Evolutionary conservation across 1,140 invertebrate species (phyloP), one percentile per base, ranked within the genome.

Genomic region (Orussus abietinus): DNA sequence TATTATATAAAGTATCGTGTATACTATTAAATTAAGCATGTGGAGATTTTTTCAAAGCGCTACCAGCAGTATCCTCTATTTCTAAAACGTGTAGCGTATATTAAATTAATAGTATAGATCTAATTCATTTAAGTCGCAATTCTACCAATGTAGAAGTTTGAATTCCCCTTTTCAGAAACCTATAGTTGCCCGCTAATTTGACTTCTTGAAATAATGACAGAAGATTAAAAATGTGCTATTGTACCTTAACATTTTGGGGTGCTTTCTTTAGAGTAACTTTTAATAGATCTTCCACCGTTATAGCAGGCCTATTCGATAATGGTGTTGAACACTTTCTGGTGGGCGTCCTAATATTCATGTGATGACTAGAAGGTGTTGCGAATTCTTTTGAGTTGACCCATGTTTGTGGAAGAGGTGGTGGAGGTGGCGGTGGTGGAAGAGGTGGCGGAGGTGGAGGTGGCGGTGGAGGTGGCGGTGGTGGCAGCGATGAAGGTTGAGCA

Each of bases 231-330:
- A 33, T 9, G 31, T 33, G 10, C 22, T 36, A 26, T 20, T 36
- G 22, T 56, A 64, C 54, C 31, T 61, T 64, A 19, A 42, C 28
- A 25, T 34, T 53, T 17, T 51, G 51, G 3, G 56, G 51, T 11
- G 59, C 61, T 41, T 70, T 69, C 41, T 55, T 68, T 12, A 70
- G 30, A 5, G 57, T 69, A 13, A 70, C 62, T 53, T 67, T 71
- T 13, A 63, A 13, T 14, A 71, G 46, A 54, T 69, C 67, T 17
- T 71, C 64, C 4, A 62, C 55, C 1, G 67, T 71, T 17, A 71
- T 71, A 7, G 45, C 14, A 2, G 62, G 64, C 43, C 66, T 54
- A 18, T 32, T 53, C 5, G 31, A 15, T 4, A 50, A 36, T 7
- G 62, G 47, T 5, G 52, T 62, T 2, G 46, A 60, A 10, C 35